Evolutionary conservation across 2,113 vertebrate species (phyloP).

Genomic region (Ciconia boyciana): DNA sequence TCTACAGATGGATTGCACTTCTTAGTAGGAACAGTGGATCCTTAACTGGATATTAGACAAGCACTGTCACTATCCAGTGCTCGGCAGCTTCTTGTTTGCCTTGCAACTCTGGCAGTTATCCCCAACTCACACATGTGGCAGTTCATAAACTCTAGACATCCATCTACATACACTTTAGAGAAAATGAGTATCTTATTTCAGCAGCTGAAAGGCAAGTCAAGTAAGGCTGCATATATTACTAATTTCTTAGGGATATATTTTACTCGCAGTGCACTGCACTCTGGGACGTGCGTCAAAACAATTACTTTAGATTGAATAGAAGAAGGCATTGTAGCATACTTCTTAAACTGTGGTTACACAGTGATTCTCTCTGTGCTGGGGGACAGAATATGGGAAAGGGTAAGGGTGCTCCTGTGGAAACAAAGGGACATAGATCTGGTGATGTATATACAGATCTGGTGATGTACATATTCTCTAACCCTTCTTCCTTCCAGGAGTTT

Average conservation of each 20-base stretch:
- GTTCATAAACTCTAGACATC: background rate
- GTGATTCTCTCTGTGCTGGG: background rate
- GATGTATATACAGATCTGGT: background rate
- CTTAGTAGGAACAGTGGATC: background rate
- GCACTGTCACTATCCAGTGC: background rate
- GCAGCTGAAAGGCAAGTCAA: constrained; percentile 23
- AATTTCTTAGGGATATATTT: background rate
- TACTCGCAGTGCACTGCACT: background rate
- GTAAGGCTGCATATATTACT: background rate
- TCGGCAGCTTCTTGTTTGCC: constrained; percentile 20
- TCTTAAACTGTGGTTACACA: background rate
- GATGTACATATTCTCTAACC: background rate
- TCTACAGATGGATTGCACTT: background rate
- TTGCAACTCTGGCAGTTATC: background rate
- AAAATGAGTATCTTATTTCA: constrained; percentile 26
- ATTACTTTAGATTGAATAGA: background rate
- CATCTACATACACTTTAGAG: background rate
- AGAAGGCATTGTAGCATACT: background rate
- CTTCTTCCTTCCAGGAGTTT: background rate
- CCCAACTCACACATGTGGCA: constrained; percentile 16
- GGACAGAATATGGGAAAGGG: background rate
- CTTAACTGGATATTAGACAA: constrained; percentile 9
- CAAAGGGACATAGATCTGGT: background rate
- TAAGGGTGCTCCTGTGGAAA: background rate
- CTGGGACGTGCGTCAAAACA: background rate